phyloP scores from a whole-genome alignment of 2,797 vertebrate species.

The Sebastiscus albofasciatus region DNA sequence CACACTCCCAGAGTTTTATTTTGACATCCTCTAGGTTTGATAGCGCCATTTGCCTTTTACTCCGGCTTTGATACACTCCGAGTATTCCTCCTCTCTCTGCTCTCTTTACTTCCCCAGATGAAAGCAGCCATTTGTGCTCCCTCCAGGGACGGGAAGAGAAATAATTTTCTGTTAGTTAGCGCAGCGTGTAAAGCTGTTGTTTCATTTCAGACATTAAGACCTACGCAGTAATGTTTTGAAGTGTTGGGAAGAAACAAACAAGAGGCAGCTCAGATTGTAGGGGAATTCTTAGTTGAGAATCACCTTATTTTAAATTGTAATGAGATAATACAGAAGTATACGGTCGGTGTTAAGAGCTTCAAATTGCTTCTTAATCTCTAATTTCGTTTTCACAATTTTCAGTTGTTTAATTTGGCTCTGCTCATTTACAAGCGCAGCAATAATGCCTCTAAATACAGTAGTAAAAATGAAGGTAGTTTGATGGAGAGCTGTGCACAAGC shows the following conservation, averaged over 20 bases:
- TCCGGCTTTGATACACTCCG: constrained; percentile 42
- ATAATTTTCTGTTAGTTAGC: constrained; percentile 39
- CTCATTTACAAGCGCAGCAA: constrained; percentile 47
- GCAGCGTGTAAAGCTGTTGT: constrained; percentile 20
- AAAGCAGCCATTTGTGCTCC: constrained; percentile 59
- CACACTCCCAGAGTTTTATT: constrained; percentile 58
- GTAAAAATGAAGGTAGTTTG: constrained; percentile 59
- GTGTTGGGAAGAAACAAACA: constrained; percentile 31
- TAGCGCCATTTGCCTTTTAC: constrained; percentile 50
- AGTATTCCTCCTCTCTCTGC: constrained; percentile 35
- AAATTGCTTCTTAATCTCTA: constrained; percentile 8
- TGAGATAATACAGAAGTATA: neutral
- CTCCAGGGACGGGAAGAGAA: constrained; percentile 36
- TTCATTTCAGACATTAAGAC: constrained; percentile 37
- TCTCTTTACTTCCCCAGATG: constrained; percentile 43
- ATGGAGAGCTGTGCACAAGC: constrained; percentile 61
- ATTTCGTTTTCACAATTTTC: constrained; percentile 6
- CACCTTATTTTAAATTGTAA: neutral
- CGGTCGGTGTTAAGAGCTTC: neutral
- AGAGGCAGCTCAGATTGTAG: neutral
- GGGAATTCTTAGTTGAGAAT: neutral
- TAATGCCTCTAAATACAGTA: constrained; percentile 48
- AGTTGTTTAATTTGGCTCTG: constrained; percentile 36
- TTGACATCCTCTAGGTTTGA: constrained; percentile 58
- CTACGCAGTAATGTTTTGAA: constrained; percentile 4